Evolutionary conservation across 2,113 vertebrate species (phyloP).

Genomic region (Aythya baeri): DNA sequence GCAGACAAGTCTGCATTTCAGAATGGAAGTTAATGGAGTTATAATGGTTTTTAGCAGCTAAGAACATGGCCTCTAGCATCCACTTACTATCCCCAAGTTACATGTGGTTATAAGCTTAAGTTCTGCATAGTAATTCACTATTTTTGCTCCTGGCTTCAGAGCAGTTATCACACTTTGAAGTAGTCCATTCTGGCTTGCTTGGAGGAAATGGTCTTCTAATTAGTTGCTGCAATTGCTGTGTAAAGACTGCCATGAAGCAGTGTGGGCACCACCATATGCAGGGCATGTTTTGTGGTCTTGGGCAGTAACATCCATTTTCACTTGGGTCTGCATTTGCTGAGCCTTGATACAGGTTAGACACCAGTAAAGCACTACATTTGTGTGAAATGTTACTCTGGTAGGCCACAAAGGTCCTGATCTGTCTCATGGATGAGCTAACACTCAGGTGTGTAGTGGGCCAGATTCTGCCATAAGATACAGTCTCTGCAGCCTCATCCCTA

Average conservation of each 20-base stretch:
- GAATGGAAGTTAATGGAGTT: constrained; percentile 1
- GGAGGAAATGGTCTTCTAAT: neutral
- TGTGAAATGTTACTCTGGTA: neutral
- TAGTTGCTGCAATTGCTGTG: neutral
- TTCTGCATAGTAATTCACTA: neutral
- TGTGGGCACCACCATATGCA: neutral
- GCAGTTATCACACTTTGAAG: neutral
- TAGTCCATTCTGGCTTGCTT: neutral
- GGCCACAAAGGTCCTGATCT: neutral
- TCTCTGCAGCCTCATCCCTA: neutral
- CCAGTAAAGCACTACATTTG: fast-evolving
- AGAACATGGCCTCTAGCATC: neutral
- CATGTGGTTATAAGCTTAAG: neutral
- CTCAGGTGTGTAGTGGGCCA: neutral
- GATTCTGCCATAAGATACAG: neutral
- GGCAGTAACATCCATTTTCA: neutral
- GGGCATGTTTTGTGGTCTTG: neutral
- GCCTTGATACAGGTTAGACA: neutral
- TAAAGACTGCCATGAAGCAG: neutral
- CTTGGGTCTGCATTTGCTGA: neutral
- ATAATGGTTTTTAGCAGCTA: neutral
- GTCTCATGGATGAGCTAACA: neutral
- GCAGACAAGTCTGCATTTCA: neutral
- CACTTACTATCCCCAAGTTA: neutral
- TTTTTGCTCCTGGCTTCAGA: neutral